Base-by-base conservation (phyloP, 2,888 invertebrate genomes). In the Eremobia ochroleuca region DNA sequence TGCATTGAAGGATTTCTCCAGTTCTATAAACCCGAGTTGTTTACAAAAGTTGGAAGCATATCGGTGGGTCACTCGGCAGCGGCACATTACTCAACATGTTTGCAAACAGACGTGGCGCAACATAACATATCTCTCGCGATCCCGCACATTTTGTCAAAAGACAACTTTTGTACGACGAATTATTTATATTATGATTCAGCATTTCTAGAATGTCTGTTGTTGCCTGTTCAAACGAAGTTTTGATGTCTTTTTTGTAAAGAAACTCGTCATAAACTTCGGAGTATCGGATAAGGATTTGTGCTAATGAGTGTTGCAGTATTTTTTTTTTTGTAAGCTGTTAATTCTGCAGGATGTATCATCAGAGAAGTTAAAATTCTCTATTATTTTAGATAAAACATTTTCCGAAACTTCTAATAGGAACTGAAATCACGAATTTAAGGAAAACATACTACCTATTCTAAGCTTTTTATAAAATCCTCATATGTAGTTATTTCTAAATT, bases 61-160 rank as follows among this genome's bases (percentile, higher is more conserved):
- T 66, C 28, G 28, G 21, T 67, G 71, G 84, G 77, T 88, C 82
- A 87, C 72, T 66, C 40, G 43, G 58, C 52, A 79, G 76, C 49
- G 46, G 61, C 40, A 78, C 77, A 87, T 85, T 79, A 83, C 66
- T 86, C 82, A 83, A 76, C 67, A 65, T 82, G 87, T 86, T 86
- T 73, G 69, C 49, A 75, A 78, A 65, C 71, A 73, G 49, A 37
- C 49, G 37, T 66, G 34, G 71, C 73, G 25, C 64, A 80, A 65
- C 49, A 61, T 40, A 52, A 64, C 77, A 69, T 55, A 40, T 58
- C 43, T 58, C 85, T n/a, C 18, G 64, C 28, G 61, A 68, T 58
- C 21, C n/a, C 15, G 15, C 55, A 81, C 70, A 71, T 73, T 85
- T 85, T 73, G 67, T 81, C 82, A 71, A 81, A 81, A 34, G 43